Base-by-base conservation (phyloP, 2,888 invertebrate species). In the Hyposoter didymator region DNA sequence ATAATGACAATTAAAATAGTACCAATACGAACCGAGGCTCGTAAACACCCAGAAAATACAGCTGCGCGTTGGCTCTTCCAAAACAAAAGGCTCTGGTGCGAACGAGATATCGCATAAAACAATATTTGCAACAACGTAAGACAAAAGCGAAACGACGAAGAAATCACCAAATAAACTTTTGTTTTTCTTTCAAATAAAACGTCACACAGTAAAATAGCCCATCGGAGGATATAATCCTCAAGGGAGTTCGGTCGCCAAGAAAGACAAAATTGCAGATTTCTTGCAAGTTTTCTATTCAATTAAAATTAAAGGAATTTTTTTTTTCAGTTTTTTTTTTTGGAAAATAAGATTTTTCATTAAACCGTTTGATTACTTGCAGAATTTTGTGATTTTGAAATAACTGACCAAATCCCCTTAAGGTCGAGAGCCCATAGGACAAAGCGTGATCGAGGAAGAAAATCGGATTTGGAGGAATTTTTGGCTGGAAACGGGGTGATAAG, bases 121-220 rank as follows among this genome's bases (percentile, higher is more conserved):
- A 72, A 80, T 75, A 75, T 59, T 66, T 64, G 80, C 84, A 80
- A 73, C 45, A 69, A 83, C 80, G 32, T 78, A 82, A 82, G 62
- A 85, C 76, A 83, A 76, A 92, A 92, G 92, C 91, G 78, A 88
- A 85, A 86, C 89, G 78, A 76, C 67, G 59, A 73, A 55, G 59
- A 43, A 78, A 67, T 84, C 76, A 78, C 64, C 70, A 78, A 69
- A 67, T 47, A 89, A 90, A 89, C 86, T 82, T 73, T 59, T 64
- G n/a, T 28, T 28, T 28, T 28, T 64, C 39, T 73, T 28, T 47
- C 55, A 62, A 78, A 47, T 43, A 75, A 66, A 74, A 64, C n/a
- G 10, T 72, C 39, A 66, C 39, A 67, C 43, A 69, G 67, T 32
- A 69, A 70, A 69, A 22, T 28, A 55, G 62, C 49, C 39, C 39